Percentiles rank a stretch among this genome's conserved stretches.
Evolutionary conservation across 2,888 invertebrate species (phyloP).

Genomic region (Chrysolina americana): DNA sequence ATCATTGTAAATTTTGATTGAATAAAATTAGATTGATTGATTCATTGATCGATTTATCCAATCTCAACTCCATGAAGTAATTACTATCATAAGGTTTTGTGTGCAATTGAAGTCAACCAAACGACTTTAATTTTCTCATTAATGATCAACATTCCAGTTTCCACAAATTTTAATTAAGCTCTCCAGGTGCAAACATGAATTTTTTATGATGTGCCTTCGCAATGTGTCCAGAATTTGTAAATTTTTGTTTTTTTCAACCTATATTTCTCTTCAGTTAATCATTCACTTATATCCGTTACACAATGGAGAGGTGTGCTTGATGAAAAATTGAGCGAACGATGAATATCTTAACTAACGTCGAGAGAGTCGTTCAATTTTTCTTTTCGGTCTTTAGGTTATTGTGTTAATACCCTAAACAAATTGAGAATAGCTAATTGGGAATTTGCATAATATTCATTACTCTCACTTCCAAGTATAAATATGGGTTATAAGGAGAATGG

Average conservation of each 20-base stretch:
- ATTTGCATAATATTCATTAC: background rate
- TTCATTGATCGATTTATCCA: too few relatives aligned
- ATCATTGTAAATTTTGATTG: too few relatives aligned
- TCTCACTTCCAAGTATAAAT: background rate
- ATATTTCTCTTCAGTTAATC: background rate
- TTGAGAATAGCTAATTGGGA: background rate
- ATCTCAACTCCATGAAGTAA: too few relatives aligned
- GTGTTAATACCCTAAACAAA: background rate
- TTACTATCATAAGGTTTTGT: too few relatives aligned
- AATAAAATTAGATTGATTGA: too few relatives aligned
- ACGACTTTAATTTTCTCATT: background rate
- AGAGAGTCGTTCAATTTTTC: background rate
- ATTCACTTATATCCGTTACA: background rate
- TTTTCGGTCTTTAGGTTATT: background rate
- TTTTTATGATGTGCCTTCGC: background rate
- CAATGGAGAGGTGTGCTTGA: background rate
- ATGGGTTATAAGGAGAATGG: background rate
- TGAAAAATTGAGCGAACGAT: conserved; percentile 2
- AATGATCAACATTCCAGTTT: background rate
- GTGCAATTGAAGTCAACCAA: background rate
- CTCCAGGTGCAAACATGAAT: conserved; percentile 8
- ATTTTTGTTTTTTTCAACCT: background rate
- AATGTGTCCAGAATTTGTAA: conserved; percentile 1
- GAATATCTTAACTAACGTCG: background rate
- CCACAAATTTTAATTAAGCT: conserved; percentile 4